Evolutionary conservation across 2,888 invertebrate species (phyloP).

Genomic region (Hanleya hanleyi): DNA sequence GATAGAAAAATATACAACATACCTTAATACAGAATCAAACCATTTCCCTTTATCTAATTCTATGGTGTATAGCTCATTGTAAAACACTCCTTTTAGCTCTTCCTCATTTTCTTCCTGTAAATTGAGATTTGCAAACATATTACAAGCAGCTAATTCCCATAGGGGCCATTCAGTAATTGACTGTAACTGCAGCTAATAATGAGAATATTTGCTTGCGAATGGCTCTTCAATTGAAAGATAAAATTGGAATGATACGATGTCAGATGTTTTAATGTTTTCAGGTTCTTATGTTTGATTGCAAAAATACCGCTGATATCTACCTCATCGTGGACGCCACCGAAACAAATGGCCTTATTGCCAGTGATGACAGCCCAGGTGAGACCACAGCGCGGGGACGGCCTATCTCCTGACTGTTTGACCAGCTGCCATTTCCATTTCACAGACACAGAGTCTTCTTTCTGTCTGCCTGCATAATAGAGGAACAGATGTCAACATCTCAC

Average conservation of each 20-base stretch:
- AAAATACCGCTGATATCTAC: too few species aligned
- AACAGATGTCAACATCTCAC: too few species aligned
- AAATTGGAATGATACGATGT: too few species aligned
- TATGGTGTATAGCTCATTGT: conserved; percentile 84
- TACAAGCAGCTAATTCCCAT: too few species aligned
- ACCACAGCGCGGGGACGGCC: conserved; percentile 80
- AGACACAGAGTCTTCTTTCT: conserved; percentile 73
- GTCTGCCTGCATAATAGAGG: conserved; percentile 43
- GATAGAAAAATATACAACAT: too few species aligned
- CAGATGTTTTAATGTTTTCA: too few species aligned
- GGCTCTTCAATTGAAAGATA: too few species aligned
- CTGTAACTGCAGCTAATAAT: too few species aligned
- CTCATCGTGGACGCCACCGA: conserved; percentile 90
- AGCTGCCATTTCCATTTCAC: conserved; percentile 83
- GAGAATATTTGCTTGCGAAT: too few species aligned
- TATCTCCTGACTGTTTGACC: conserved; percentile 80
- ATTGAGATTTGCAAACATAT: too few species aligned
- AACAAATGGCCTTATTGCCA: conserved; percentile 83
- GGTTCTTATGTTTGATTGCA: too few species aligned
- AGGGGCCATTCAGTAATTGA: too few species aligned
- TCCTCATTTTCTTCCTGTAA: conserved; percentile 83
- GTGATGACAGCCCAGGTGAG: conserved; percentile 80
- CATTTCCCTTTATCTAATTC: conserved; percentile 85
- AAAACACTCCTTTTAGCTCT: conserved; percentile 85
- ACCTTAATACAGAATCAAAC: conserved; percentile 78